Evolutionary conservation across 2,888 invertebrate species (phyloP), one percentile per base, ranked within the genome.

Genomic region (Patella ulyssiponensis): DNA sequence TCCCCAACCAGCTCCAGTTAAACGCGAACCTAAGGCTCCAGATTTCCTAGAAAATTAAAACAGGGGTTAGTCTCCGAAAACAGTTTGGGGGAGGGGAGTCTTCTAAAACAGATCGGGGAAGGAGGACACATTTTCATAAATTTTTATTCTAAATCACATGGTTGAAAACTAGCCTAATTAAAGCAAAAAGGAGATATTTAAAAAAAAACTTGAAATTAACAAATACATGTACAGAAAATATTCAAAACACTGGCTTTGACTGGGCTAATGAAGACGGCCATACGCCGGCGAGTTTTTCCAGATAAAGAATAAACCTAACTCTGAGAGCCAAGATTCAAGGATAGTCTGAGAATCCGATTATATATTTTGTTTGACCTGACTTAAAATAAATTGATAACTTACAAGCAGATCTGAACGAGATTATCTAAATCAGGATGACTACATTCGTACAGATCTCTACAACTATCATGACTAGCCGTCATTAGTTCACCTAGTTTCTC

Each of bases 1-100:
- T 58, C 99, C 99, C 99, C 99, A 99, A 11, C 98, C 98, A 53
- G 99, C 99, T 56, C 99, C 99, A 1, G 99, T 99, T 64, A 99
- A 93, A 74, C 99, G 94, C n/a, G 96, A 96, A 69, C 97, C 96
- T n/a, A 95, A 92, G 4, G 94, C 94, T 74, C 94, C 94, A 80
- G 93, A 80, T 52, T 88, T 73, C 77, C 91, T 92, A 83, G 70
- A 82, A 79, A 71, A 72, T 14, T 69, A 44, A 79, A 54, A 3
- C 7, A 64, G n/a, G 73, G 44, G 44, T 33, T 33, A 4, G 15
- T 20, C 64, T 27, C 23, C 20, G 23, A 27, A 64, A 71, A 44
- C 23, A 20, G 14, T 12, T 69, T 7, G 20, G 17, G 27, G 1
- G 23, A 64, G 20, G 3, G n/a, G 20, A 73, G n/a, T n/a, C 58